A percentile compares a stretch with the other conserved stretches of the same genome.
phyloP scores from a whole-genome alignment of 2,797 vertebrate species.

The Molossus molossus region DNA sequence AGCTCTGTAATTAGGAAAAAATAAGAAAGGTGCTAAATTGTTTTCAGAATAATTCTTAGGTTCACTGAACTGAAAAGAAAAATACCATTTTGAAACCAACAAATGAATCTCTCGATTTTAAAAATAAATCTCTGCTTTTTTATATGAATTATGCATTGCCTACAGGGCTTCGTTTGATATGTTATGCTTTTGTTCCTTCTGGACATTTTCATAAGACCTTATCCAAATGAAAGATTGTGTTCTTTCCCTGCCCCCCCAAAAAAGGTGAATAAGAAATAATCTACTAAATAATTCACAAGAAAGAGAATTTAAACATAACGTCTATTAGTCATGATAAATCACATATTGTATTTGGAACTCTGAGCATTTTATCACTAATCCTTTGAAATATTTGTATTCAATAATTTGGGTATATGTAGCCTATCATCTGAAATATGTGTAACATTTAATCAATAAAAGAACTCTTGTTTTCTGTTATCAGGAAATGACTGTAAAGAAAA shows the following conservation, averaged over 20 bases:
- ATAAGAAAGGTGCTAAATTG: conserved; percentile 55
- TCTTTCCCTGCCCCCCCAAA: neutral
- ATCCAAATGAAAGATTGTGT: conserved; percentile 54
- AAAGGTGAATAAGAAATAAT: conserved; percentile 46
- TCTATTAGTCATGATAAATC: neutral
- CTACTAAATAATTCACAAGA: conserved; percentile 49
- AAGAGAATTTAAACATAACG: conserved; percentile 17
- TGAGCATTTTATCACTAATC: neutral
- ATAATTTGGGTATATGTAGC: conserved; percentile 5
- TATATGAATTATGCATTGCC: conserved; percentile 72
- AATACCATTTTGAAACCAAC: conserved; percentile 48
- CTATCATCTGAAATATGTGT: neutral
- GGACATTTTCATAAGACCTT: conserved; percentile 53
- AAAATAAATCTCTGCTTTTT: conserved; percentile 46
- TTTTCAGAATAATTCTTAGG: conserved; percentile 69
- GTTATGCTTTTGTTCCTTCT: conserved; percentile 64
- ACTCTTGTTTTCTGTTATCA: neutral
- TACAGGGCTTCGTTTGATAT: conserved; percentile 27
- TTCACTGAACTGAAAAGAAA: conserved; percentile 77
- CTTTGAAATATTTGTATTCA: conserved; percentile 16
- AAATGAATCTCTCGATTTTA: conserved; percentile 58
- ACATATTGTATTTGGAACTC: neutral
- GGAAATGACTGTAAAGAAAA: conserved; percentile 15
- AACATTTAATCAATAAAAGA: neutral
- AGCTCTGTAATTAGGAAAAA: conserved; percentile 56